Percentiles rank a stretch among this genome's conserved stretches.
These are phyloP conservation scores for Avahi laniger DNA, from an alignment of 2,797 vertebrate species.

Conservation along the genomic window DNA sequence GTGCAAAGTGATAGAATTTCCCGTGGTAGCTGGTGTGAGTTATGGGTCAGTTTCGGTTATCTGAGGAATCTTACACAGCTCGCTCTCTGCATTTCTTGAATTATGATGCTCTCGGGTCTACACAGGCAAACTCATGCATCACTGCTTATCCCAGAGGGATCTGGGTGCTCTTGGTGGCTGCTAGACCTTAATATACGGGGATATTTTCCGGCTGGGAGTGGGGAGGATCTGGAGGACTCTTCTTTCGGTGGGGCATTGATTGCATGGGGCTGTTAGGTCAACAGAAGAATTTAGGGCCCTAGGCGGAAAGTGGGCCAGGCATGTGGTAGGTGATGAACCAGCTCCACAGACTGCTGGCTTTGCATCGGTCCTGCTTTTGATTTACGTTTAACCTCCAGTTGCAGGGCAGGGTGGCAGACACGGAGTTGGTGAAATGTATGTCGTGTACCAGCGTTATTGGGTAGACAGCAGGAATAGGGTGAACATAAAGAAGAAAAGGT, in stretches of 20 bases:
- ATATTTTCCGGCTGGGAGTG: not conserved
- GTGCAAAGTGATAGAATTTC: conserved; percentile 63
- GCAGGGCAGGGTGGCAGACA: not conserved
- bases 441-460: not conserved
- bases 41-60: conserved; percentile 73
- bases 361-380: not conserved
- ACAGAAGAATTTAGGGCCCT: not conserved
- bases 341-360: not conserved
- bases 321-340: not conserved
- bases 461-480: not conserved
- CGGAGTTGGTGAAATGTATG: not conserved
- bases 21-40: conserved; percentile 66
- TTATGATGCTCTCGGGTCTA: conserved; percentile 64
- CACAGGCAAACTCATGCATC: conserved; percentile 63
- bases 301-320: not conserved
- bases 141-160: conserved; percentile 48
- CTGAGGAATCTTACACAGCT: conserved; percentile 54
- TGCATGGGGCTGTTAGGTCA: not conserved
- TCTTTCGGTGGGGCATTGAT: not conserved
- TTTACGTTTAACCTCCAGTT: not conserved
- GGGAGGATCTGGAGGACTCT: not conserved
- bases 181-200: not conserved
- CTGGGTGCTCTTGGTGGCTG: not conserved
- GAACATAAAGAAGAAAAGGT: not conserved
- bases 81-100: conserved; percentile 60